Conservation (phyloP, 1,140 invertebrate genomes). For the Drosophila miranda region DNA sequence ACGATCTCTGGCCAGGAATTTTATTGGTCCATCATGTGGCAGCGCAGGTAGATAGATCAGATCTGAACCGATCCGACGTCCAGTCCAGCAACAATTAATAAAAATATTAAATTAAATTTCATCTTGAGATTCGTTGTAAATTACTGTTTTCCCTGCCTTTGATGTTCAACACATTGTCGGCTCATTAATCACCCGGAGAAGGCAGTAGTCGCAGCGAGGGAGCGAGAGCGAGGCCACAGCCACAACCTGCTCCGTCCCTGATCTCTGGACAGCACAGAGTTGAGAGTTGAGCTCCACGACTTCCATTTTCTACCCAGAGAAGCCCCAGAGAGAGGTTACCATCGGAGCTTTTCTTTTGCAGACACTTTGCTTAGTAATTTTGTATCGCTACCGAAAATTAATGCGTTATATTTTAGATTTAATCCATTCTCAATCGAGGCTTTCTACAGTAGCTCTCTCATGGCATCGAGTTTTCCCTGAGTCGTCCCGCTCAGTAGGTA, state of each 20-base stretch:
- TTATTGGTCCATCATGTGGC: slow-evolving; percentile 57
- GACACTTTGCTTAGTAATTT: slow-evolving; percentile 55
- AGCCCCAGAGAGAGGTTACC: slow-evolving; percentile 14
- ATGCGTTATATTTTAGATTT: slow-evolving; percentile 72
- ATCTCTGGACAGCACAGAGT: slow-evolving; percentile 21
- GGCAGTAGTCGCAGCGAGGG: slow-evolving; percentile 6
- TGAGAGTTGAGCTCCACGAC: not conserved
- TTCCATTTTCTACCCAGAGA: slow-evolving; percentile 21
- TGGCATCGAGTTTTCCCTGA: slow-evolving; percentile 27
- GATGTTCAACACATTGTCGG: slow-evolving; percentile 72
- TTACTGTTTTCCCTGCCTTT: slow-evolving; percentile 72
- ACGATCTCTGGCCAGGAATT: slow-evolving; percentile 4
- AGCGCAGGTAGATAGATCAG: slow-evolving; percentile 45
- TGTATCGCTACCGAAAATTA: slow-evolving; percentile 77
- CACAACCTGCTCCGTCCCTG: slow-evolving; percentile 34
- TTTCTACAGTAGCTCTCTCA: slow-evolving; percentile 41
- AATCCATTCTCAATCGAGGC: slow-evolving; percentile 32
- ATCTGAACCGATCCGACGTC: slow-evolving; percentile 6
- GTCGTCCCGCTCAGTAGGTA: slow-evolving; percentile 30
- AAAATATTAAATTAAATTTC: slow-evolving; percentile 65
- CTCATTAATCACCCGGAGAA: slow-evolving; percentile 67
- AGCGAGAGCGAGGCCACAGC: slow-evolving; percentile 1
- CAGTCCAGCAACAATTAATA: slow-evolving; percentile 53
- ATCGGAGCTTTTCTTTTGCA: slow-evolving; percentile 41
- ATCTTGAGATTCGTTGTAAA: slow-evolving; percentile 59